Evolutionary conservation across 1,140 invertebrate genomes (phyloP).

Genomic region (Papilio glaucus): DNA sequence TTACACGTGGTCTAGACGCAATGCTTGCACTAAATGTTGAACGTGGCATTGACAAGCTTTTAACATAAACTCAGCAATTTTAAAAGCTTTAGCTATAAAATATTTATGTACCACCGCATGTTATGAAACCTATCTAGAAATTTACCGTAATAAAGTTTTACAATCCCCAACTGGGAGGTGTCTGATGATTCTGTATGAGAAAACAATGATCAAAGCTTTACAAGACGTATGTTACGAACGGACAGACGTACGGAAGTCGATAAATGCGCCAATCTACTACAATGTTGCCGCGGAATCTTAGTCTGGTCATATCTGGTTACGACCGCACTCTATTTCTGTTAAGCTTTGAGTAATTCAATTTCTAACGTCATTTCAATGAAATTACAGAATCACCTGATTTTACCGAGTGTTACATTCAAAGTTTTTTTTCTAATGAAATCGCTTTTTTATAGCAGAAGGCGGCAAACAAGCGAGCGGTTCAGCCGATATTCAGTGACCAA

Average conservation of each 20-base stretch:
- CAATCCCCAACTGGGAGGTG: too few relatives aligned
- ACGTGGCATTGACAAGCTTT: too few relatives aligned
- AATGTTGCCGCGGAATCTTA: conserved; percentile 4
- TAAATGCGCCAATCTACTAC: neutral
- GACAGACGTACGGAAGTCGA: neutral
- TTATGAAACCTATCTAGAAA: neutral
- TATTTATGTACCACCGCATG: neutral
- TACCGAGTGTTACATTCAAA: too few relatives aligned
- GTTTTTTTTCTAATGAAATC: too few relatives aligned
- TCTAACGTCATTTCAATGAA: too few relatives aligned
- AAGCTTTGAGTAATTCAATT: neutral
- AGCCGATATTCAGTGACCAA: too few relatives aligned
- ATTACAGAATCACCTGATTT: too few relatives aligned
- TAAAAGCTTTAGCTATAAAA: neutral
- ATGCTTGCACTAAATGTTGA: too few relatives aligned
- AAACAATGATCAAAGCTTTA: neutral
- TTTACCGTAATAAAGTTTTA: neutral
- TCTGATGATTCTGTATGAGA: neutral
- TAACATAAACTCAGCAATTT: neutral
- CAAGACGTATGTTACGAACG: neutral
- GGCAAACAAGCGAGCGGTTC: too few relatives aligned
- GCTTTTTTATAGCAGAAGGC: too few relatives aligned
- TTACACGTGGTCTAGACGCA: too few relatives aligned
- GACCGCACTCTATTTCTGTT: conserved; percentile 7
- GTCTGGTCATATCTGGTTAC: neutral